These are phyloP conservation scores for Clarias pachynema DNA, from an alignment of 2,797 vertebrate species.

Conservation along the genomic window DNA sequence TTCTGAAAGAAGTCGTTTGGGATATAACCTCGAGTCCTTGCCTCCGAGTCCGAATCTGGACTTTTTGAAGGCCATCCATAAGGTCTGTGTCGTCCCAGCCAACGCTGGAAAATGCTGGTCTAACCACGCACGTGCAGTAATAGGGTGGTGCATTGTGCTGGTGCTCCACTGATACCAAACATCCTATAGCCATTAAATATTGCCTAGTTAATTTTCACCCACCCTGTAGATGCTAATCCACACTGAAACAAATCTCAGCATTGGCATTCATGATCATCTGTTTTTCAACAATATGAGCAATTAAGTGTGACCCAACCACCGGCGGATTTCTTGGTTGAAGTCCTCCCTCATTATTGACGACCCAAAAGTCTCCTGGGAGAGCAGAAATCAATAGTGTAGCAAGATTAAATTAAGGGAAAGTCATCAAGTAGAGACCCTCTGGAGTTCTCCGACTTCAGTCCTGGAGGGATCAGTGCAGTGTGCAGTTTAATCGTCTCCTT, in stretches of 20 bases:
- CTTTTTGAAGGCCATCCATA: too few species aligned
- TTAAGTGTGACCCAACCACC: not conserved
- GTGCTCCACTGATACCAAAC: too few species aligned
- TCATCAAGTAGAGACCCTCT: conserved; percentile 2
- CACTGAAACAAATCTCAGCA: not conserved
- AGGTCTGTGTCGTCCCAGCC: too few species aligned
- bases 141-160: too few species aligned
- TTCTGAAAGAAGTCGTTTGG: too few species aligned
- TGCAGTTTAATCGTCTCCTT: conserved; percentile 20
- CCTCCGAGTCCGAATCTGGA: too few species aligned
- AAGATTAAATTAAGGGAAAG: conserved; percentile 22
- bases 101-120: too few species aligned
- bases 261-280: not conserved
- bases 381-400: conserved; percentile 24
- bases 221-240: not conserved
- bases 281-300: not conserved
- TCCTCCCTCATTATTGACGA: conserved; percentile 6
- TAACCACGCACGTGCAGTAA: too few species aligned
- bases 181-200: too few species aligned
- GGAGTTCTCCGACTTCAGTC: not conserved
- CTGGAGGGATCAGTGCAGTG: conserved; percentile 7
- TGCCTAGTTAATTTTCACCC: too few species aligned
- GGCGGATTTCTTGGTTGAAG: not conserved
- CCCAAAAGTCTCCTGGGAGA: conserved; percentile 1
- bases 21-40: too few species aligned